Conservation (phyloP, 2,888 invertebrate genomes). For the Lypha dubia region DNA sequence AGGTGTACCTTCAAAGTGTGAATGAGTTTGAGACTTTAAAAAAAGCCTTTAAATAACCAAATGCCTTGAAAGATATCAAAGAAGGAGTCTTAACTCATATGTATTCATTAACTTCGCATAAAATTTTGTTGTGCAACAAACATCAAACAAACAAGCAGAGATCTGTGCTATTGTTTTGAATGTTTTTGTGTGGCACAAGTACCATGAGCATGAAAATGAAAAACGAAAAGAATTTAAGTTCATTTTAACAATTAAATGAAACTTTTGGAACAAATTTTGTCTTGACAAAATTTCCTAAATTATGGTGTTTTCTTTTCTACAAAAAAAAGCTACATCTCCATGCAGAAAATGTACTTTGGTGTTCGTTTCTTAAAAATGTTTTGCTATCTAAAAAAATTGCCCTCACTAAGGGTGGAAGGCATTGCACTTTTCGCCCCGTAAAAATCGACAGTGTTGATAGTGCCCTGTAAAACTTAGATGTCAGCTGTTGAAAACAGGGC, state of each 20-base stretch:
- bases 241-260: background rate
- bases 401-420: too few species aligned
- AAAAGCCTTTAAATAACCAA: conserved; percentile 48
- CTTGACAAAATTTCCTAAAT: background rate
- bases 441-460: too few species aligned
- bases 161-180: background rate
- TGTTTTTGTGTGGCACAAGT: conserved; percentile 16
- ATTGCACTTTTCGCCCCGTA: too few species aligned
- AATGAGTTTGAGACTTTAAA: conserved; percentile 52
- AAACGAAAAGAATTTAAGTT: background rate
- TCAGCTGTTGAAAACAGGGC: too few species aligned
- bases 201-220: background rate
- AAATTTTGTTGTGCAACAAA: conserved; percentile 48
- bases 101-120: conserved; percentile 66
- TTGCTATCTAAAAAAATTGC: too few species aligned
- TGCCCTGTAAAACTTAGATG: too few species aligned
- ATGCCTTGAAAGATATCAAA: conserved; percentile 33
- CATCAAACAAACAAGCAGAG: conserved; percentile 12
- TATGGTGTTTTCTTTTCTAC: too few species aligned
- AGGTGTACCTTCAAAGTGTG: conserved; percentile 64
- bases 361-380: too few species aligned
- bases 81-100: conserved; percentile 36
- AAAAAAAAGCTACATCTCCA: too few species aligned
- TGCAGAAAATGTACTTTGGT: too few species aligned
- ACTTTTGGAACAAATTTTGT: background rate